Conservation (phyloP, 2,113 vertebrate species). For the Microcebus griseorufus region DNA sequence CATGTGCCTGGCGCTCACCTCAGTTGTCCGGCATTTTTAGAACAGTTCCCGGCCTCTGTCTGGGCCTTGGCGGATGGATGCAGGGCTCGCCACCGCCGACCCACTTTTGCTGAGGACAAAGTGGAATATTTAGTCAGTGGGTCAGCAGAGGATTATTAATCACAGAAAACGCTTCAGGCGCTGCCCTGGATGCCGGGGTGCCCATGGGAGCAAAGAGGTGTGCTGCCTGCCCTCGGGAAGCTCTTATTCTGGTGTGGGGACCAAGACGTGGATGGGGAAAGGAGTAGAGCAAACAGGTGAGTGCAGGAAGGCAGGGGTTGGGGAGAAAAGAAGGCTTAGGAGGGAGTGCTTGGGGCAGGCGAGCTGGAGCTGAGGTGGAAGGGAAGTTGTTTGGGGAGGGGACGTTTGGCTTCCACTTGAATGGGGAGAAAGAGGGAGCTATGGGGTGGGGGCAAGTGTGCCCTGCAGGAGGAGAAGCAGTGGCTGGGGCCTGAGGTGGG, state of each 20-base stretch:
- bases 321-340: rapidly evolving
- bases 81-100: background rate
- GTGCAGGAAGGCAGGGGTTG: background rate
- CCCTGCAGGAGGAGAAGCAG: background rate
- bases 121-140: rapidly evolving
- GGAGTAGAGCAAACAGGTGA: background rate
- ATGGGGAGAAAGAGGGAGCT: background rate
- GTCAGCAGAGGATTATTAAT: background rate
- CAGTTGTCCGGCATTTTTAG: background rate
- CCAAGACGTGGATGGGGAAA: rapidly evolving
- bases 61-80: background rate
- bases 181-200: background rate
- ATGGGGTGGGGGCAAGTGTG: rapidly evolving
- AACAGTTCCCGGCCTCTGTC: slow-evolving; percentile 38
- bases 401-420: background rate
- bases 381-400: background rate
- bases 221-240: background rate
- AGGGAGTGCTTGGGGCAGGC: rapidly evolving
- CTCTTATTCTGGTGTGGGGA: background rate
- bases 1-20: background rate
- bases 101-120: slow-evolving; percentile 23
- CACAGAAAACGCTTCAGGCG: rapidly evolving
- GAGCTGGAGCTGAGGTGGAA: background rate
- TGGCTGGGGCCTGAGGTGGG: background rate
- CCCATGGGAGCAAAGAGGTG: rapidly evolving